Evolutionary conservation across 2,113 vertebrate genomes (phyloP).

Genomic region (Gambusia holbrooki): DNA sequence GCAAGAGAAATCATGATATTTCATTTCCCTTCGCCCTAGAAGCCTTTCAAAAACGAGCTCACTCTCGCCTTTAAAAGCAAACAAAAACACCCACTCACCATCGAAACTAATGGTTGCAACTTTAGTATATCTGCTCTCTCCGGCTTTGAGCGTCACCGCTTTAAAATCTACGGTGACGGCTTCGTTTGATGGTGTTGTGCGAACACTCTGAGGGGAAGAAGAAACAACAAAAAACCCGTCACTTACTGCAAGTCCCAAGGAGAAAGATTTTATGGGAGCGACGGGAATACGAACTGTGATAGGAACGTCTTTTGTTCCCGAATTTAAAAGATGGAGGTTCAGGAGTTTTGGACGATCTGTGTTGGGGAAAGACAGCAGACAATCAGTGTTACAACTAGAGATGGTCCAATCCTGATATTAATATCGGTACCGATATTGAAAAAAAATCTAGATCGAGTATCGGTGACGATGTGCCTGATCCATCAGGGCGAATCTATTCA

Average conservation of each 20-base stretch:
- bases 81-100: conserved; percentile 81
- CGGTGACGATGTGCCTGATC: too few species aligned
- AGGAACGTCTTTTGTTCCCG: conserved; percentile 97
- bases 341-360: conserved; percentile 96
- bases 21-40: not conserved
- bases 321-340: conserved; percentile 99
- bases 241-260: not conserved
- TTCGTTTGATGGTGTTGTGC: conserved; percentile 95
- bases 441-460: too few species aligned
- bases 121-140: conserved; percentile 97
- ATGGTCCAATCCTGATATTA: too few species aligned
- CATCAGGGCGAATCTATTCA: too few species aligned
- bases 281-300: conserved; percentile 87
- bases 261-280: not conserved
- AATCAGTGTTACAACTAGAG: not conserved
- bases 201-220: conserved; percentile 85
- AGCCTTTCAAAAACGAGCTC: not conserved
- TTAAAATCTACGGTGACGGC: conserved; percentile 94
- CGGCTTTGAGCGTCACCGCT: conserved; percentile 93
- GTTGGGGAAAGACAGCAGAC: not conserved
- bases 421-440: too few species aligned
- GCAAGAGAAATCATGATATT: not conserved
- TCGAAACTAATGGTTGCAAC: conserved; percentile 98
- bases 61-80: not conserved
- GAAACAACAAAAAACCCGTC: not conserved